Conservation (phyloP, 2,888 invertebrate species). For the Xylophagus ater region DNA sequence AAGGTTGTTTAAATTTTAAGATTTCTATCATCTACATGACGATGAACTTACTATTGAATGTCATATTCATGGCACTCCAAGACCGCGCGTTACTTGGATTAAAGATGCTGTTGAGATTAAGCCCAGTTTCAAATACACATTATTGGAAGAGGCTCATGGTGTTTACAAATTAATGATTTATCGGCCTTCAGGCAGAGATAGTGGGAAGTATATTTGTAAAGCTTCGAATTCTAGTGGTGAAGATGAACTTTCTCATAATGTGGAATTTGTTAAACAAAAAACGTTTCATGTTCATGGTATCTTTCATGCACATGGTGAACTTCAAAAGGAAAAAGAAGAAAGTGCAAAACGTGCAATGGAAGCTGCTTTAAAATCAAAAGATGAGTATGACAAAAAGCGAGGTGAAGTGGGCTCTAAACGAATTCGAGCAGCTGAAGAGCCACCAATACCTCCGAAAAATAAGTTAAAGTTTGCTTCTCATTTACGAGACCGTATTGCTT, state of each 20-base stretch:
- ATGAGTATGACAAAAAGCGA: conserved; percentile 33
- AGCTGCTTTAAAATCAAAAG: conserved; percentile 34
- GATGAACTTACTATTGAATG: conserved; percentile 51
- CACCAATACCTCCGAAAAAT: conserved; percentile 33
- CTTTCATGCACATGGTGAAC: conserved; percentile 33
- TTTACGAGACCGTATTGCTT: conserved; percentile 64
- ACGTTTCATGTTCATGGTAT: conserved; percentile 39
- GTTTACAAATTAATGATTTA: conserved; percentile 46
- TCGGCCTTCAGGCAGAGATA: conserved; percentile 47
- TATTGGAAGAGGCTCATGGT: conserved; percentile 37
- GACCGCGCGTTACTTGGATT: conserved; percentile 34
- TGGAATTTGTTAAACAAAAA: conserved; percentile 45
- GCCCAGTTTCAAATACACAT: conserved; percentile 35
- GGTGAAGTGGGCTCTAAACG: conserved; percentile 22
- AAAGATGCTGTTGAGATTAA: conserved; percentile 32
- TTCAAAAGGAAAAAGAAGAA: conserved; percentile 31
- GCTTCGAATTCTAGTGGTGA: conserved; percentile 58
- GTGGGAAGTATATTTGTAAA: conserved; percentile 56
- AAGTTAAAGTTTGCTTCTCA: conserved; percentile 55
- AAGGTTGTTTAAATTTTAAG: conserved; percentile 19
- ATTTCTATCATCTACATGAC: conserved; percentile 40
- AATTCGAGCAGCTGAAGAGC: conserved; percentile 24
- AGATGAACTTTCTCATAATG: conserved; percentile 38
- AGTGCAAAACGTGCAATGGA: conserved; percentile 33
- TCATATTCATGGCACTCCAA: conserved; percentile 36